Evolutionary conservation across 2,888 invertebrate genomes (phyloP), one percentile per base, ranked within the genome.

Genomic region (Tetropium fuscum): DNA sequence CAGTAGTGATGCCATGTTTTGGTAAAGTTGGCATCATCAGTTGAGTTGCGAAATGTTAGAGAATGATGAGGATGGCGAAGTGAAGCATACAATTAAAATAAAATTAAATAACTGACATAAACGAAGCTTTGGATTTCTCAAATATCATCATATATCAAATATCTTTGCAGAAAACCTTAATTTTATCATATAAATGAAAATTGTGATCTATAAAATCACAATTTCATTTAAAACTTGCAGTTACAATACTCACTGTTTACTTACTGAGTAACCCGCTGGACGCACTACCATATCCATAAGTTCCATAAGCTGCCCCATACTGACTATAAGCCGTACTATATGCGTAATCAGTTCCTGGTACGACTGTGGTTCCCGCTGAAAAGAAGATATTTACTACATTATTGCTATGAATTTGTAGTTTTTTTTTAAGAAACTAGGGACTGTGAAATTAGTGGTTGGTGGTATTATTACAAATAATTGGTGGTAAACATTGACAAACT

Each of bases 311-410:
- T 59, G 91, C 88, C 57, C 91, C 90, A 80, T 92, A 92, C 78
- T 92, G 88, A 71, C 87, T 85, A 85, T 94, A 94, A 67, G 88
- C 87, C 56, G 90, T 87, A 77, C 87, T 89, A 78, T 91, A 91
- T 25, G 90, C 86, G 78, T 91, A 91, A 76, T 91, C 90, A 53
- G 87, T 80, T 30, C 84, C 85, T 41, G 87, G 86, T 53, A 87
- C 87, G 53, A 87, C 87, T 19, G 86, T 83, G 55, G 87, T 86
- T 63, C 88, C 87, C 70, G 88, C 88, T 89, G 78, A 30, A 80
- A 82, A 47, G 45, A 53, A 53, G 53, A 36, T 34, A 40, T 36
- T n/a, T n/a, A n/a, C n/a, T n/a, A n/a, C n/a, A n/a, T n/a, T n/a
- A n/a, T n/a, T n/a, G n/a, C n/a, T n/a, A n/a, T n/a, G n/a, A n/a